phyloP scores from a whole-genome alignment of 2,797 vertebrate genomes.

The Cynopterus sphinx region DNA sequence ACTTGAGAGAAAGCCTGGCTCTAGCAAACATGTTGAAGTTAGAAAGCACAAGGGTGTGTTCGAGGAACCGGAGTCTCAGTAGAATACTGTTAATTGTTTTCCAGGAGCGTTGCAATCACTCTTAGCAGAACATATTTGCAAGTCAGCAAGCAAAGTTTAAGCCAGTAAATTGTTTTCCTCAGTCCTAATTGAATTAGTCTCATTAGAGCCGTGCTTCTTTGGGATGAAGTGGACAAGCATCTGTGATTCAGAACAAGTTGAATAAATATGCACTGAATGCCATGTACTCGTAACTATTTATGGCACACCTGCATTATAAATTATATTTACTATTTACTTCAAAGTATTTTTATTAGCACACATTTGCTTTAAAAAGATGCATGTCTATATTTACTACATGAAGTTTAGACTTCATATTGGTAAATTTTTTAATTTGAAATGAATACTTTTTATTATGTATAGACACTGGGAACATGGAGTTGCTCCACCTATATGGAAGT shows the following conservation, averaged over 20 bases:
- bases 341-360: conserved; percentile 21
- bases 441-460: conserved; percentile 21
- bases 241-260: neutral
- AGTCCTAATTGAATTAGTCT: neutral
- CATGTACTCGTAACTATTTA: neutral
- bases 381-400: neutral
- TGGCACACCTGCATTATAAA: neutral
- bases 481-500: conserved; percentile 94
- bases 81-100: neutral
- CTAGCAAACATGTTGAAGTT: neutral
- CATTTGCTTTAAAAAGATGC: neutral
- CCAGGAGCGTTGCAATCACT: neutral
- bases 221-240: neutral
- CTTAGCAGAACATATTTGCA: neutral
- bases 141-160: neutral
- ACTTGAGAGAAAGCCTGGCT: neutral
- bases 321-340: neutral
- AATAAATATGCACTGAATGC: neutral
- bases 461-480: conserved; percentile 98
- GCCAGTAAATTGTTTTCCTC: neutral
- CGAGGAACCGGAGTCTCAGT: neutral
- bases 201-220: neutral
- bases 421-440: neutral
- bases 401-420: neutral
- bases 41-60: neutral